Evolutionary conservation across 2,888 invertebrate genomes (phyloP), one percentile per base, ranked within the genome.

Genomic region (Hoplodrina blanda): DNA sequence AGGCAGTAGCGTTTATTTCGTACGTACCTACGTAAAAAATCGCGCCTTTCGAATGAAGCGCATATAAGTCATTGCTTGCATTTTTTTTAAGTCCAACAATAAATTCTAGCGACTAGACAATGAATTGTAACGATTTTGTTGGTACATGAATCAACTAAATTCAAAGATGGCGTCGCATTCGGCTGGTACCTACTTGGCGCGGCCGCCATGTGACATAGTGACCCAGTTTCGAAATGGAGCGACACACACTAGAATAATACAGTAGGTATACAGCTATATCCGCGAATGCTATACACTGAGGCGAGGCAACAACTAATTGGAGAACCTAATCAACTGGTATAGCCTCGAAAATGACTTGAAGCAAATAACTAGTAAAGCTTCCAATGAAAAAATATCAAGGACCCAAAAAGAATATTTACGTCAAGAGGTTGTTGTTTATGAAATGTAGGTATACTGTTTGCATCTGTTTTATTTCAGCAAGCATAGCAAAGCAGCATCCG

Each of bases 171-270:
- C 93, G 93, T 89, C 92, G 91, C 89, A 89, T 91, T 91, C 91
- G 90, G 89, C 85, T 90, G 90, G 90, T 92, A 92, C 46, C 46
- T 46, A 46, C 91, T 93, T 91, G 92, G 91, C 91, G 92, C 92
- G 92, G 91, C 92, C 91, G 93, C 93, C 93, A 91, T 93, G 89
- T 93, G 95, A 95, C 96, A 95, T 89, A 90, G 90, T 96, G 92
- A 95, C 96, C 96, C 88, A 95, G 93, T 95, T 96, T 94, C 91
- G 92, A 96, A 95, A 95, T 95, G 95, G 94, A 95, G 94, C 94
- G 92, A 90, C 92, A 91, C 92, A 91, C 92, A 93, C 92, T 92
- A 93, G 91, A 90, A 90, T 89, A 92, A 88, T 87, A 89, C 88
- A 87, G 90, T 65, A 73, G 56, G 56, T 89, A 89, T 88, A 90